phyloP scores from a whole-genome alignment of 1,140 invertebrate genomes.

The Trypoxylus dichotomus region DNA sequence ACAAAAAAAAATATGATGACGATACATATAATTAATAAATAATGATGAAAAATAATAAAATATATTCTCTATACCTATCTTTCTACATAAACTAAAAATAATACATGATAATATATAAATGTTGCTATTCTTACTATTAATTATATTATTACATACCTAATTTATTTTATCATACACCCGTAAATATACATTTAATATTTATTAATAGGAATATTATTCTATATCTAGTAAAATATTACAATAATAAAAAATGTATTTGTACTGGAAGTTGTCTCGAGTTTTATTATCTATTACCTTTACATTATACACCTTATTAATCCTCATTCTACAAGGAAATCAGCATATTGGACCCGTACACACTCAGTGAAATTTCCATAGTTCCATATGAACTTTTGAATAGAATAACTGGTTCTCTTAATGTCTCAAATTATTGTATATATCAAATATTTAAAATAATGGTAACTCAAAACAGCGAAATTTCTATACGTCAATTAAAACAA shows the following conservation, averaged over 20 bases:
- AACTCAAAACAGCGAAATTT: no score
- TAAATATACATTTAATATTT: conserved; percentile 50
- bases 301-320: no score
- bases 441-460: no score
- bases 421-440: no score
- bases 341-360: no score
- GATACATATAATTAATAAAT: neutral
- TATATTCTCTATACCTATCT: conserved; percentile 54
- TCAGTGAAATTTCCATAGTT: no score
- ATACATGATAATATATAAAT: conserved; percentile 52
- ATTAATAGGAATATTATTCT: conserved; percentile 51
- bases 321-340: no score
- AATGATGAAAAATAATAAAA: conserved; percentile 26
- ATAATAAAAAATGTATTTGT: conserved; percentile 55
- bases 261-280: conserved; percentile 43
- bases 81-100: conserved; percentile 49
- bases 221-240: conserved; percentile 54
- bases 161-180: conserved; percentile 54
- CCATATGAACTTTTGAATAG: no score
- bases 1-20: neutral
- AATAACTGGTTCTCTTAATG: no score
- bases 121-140: conserved; percentile 51
- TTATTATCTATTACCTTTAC: conserved; percentile 24
- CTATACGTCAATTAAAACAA: no score
- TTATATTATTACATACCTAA: conserved; percentile 43